A percentile compares a stretch with the other conserved stretches of the same genome.
Conservation (phyloP, 2,888 invertebrate species). For the Nomada flava region DNA sequence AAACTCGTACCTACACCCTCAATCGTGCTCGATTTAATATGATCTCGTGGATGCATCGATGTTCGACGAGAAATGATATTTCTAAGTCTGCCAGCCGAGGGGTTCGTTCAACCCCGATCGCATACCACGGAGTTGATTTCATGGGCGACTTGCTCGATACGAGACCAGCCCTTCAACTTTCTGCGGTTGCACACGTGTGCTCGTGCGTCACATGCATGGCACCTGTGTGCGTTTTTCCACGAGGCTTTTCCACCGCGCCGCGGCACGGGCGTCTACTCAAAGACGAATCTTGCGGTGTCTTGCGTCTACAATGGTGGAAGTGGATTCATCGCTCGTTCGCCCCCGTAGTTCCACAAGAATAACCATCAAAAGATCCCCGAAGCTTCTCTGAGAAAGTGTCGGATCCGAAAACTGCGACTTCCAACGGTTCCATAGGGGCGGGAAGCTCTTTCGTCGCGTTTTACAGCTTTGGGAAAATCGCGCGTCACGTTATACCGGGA, state of each 20-base stretch:
- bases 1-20: not conserved
- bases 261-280: slow-evolving; percentile 16
- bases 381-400: not conserved
- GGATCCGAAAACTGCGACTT: not conserved
- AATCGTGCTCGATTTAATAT: slow-evolving; percentile 4
- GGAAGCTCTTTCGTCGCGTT: not conserved
- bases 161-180: slow-evolving; percentile 39
- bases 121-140: slow-evolving; percentile 49
- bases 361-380: slow-evolving; percentile 22
- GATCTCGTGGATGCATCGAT: not conserved
- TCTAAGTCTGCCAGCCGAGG: slow-evolving; percentile 21
- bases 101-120: slow-evolving; percentile 36
- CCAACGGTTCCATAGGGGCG: not conserved
- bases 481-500: not conserved
- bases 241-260: no score
- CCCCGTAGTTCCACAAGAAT: slow-evolving; percentile 11
- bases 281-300: slow-evolving; percentile 46
- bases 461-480: slow-evolving; percentile 1
- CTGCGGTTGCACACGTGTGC: slow-evolving; percentile 29
- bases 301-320: slow-evolving; percentile 11
- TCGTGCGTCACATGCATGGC: not conserved
- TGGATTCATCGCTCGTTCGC: slow-evolving; percentile 14
- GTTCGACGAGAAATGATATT: slow-evolving; percentile 38
- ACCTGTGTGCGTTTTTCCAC: not conserved
- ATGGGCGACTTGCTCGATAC: slow-evolving; percentile 44